phyloP scores from a whole-genome alignment of 64 coral and sea anemone genomes.

The Actinia equina region DNA sequence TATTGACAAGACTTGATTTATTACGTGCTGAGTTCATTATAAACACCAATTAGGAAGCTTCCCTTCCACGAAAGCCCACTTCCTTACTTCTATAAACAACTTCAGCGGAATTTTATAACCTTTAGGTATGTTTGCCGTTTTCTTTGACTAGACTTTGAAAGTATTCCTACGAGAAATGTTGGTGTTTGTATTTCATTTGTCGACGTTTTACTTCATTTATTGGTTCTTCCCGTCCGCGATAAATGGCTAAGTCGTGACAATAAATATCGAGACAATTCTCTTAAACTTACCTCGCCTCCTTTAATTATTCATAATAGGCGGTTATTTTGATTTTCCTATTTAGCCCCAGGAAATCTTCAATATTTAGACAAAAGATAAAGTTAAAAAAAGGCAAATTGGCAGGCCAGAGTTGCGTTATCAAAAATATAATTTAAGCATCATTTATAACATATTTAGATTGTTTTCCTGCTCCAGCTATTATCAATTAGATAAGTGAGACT shows the following conservation, averaged over 20 bases:
- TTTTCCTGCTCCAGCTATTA: neutral
- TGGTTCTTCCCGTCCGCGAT: neutral
- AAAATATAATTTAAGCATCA: neutral
- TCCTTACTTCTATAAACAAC: neutral
- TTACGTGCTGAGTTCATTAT: neutral
- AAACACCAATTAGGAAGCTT: neutral
- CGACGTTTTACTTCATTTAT: neutral
- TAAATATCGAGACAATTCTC: neutral
- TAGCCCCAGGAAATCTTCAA: neutral
- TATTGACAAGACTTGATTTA: neutral
- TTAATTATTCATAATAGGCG: neutral
- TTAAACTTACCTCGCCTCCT: neutral
- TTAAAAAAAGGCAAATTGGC: neutral
- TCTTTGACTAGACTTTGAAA: neutral
- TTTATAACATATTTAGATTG: neutral
- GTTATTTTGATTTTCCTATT: neutral
- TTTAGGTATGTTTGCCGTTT: neutral
- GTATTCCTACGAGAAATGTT: neutral
- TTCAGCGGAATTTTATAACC: neutral
- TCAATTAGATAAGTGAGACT: too few species aligned
- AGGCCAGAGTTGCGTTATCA: neutral
- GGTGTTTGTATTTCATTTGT: neutral
- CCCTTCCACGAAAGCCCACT: neutral
- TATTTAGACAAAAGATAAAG: neutral
- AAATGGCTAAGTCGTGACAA: neutral